Percentiles rank a stretch among this genome's conserved stretches.
Conservation (phyloP, 2,797 vertebrate genomes). For the Trachops cirrhosus region DNA sequence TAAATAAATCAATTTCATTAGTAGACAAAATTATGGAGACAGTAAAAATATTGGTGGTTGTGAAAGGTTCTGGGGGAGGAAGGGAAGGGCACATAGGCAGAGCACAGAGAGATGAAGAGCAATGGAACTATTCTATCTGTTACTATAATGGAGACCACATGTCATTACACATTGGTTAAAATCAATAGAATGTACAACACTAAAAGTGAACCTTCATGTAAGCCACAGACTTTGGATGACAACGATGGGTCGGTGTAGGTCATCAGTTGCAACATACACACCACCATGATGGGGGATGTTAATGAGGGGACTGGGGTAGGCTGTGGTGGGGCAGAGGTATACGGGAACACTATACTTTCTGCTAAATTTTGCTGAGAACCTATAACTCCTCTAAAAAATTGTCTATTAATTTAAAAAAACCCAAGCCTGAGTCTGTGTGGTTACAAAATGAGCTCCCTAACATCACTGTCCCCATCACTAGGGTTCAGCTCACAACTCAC, state of each 20-base stretch:
- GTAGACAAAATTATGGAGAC: background rate
- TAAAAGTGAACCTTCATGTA: background rate
- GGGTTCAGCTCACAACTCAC: background rate
- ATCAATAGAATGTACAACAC: background rate
- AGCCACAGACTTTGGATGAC: background rate
- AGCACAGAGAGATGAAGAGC: background rate
- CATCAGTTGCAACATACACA: background rate
- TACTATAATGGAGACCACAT: fast-evolving
- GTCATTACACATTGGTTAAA: background rate
- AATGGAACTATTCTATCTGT: background rate
- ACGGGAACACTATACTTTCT: background rate
- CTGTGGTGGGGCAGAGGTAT: background rate
- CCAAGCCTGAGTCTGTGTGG: background rate
- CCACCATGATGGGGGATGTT: background rate
- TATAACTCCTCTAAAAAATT: background rate
- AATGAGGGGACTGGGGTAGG: background rate
- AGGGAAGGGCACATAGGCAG: too few relatives aligned
- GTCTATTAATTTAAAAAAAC: background rate
- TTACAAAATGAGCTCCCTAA: background rate
- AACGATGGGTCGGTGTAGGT: too few relatives aligned
- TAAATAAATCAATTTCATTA: background rate
- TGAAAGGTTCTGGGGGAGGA: background rate
- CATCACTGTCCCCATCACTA: too few relatives aligned
- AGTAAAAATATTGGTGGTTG: background rate
- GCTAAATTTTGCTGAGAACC: background rate